Evolutionary conservation across 2,888 invertebrate species (phyloP).

Genomic region (Calameuta idolon): DNA sequence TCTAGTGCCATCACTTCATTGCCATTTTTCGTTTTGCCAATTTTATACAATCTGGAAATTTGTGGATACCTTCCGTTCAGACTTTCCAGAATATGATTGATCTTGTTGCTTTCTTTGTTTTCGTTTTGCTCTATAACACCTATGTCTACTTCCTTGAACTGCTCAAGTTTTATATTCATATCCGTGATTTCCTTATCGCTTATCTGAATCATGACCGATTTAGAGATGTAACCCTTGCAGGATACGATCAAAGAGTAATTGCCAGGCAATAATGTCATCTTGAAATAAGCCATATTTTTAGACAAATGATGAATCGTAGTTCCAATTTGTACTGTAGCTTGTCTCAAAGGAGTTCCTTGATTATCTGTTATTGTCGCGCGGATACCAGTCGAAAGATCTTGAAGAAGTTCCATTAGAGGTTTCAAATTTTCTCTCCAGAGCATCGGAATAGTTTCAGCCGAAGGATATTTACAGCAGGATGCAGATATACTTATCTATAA

Average conservation of each 20-base stretch:
- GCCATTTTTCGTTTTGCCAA: constrained; percentile 45
- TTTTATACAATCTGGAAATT: constrained; percentile 50
- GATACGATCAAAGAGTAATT: constrained; percentile 74
- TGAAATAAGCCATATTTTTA: constrained; percentile 78
- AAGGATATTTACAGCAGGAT: constrained; percentile 87
- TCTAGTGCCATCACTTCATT: constrained; percentile 52
- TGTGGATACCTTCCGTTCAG: constrained; percentile 53
- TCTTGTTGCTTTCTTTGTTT: constrained; percentile 24
- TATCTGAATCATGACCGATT: constrained; percentile 67
- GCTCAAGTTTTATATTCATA: constrained; percentile 56
- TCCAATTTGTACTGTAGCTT: constrained; percentile 78
- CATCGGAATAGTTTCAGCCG: constrained; percentile 57
- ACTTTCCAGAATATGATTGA: constrained; percentile 45
- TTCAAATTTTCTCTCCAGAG: constrained; percentile 63
- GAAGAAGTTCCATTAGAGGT: constrained; percentile 55
- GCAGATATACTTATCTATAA: constrained; percentile 66
- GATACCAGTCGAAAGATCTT: constrained; percentile 53
- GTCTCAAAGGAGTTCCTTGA: constrained; percentile 74
- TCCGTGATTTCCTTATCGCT: constrained; percentile 61
- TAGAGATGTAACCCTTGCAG: constrained; percentile 73
- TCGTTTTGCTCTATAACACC: constrained; percentile 10
- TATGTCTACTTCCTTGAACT: constrained; percentile 21
- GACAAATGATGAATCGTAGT: constrained; percentile 75
- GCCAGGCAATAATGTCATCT: constrained; percentile 78
- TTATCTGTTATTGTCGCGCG: constrained; percentile 72